Conservation (phyloP, 2,797 vertebrate genomes). For the Gephyroberyx darwinii region DNA sequence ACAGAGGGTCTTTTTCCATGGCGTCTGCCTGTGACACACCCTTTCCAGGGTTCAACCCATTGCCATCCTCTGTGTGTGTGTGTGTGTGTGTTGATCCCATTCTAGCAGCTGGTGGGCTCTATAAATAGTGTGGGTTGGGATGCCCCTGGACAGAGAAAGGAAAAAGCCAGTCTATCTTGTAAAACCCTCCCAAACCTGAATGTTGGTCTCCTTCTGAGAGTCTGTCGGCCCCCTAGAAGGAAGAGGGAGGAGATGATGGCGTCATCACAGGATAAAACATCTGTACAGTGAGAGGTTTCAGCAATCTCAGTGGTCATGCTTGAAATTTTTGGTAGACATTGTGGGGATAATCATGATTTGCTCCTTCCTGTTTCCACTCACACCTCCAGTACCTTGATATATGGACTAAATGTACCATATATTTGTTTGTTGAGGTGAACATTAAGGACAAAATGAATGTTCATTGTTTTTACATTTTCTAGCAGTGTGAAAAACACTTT, state of each 20-base stretch:
- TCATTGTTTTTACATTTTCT: too few species aligned
- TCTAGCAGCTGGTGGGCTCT: constrained; percentile 65
- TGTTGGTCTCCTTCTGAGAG: background rate
- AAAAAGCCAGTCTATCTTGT: constrained; percentile 30
- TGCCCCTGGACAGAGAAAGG: constrained; percentile 35
- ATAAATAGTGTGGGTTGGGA: constrained; percentile 54
- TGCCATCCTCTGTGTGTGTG: constrained; percentile 5
- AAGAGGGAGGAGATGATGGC: too few species aligned
- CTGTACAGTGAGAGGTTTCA: too few species aligned
- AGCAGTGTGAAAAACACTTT: too few species aligned
- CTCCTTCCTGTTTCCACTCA: too few species aligned
- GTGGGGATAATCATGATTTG: too few species aligned
- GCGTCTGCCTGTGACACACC: constrained; percentile 56
- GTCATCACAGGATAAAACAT: too few species aligned
- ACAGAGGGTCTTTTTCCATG: constrained; percentile 47
- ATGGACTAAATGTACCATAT: background rate
- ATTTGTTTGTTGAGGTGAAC: background rate
- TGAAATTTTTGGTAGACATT: too few species aligned
- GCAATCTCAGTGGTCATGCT: too few species aligned
- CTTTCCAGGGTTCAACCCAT: constrained; percentile 69
- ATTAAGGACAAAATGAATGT: background rate
- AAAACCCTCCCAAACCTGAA: constrained; percentile 14
- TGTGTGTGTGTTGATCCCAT: constrained; percentile 53
- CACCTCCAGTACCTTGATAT: background rate
- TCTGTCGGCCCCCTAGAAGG: too few species aligned